Percentiles rank a stretch among this genome's conserved stretches.
phyloP scores from a whole-genome alignment of 1,140 invertebrate species.

The Paramacrobiotus metropolitanus region DNA sequence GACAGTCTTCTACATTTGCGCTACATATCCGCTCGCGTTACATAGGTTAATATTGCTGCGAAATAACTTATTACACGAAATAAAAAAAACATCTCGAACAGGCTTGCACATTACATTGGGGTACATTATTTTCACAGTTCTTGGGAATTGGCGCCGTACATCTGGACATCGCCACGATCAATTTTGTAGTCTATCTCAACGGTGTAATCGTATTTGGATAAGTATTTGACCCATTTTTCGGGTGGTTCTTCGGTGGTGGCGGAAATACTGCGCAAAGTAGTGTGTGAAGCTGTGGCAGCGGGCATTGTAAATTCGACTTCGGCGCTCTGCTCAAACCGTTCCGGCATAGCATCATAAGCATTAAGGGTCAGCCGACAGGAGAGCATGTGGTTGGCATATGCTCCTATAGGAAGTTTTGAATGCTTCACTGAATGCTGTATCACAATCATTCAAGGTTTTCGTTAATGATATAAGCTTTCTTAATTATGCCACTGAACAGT shows the following conservation, averaged over 20 bases:
- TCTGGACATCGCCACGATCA: not conserved
- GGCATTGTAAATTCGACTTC: slow-evolving; percentile 97
- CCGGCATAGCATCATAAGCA: slow-evolving; percentile 88
- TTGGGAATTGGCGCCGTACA: too few relatives aligned
- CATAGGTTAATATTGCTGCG: too few relatives aligned
- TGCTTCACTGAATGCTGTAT: slow-evolving; percentile 2
- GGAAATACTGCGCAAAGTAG: slow-evolving; percentile 78
- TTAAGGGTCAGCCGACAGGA: slow-evolving; percentile 75
- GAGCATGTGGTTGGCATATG: slow-evolving; percentile 83
- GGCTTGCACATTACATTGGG: too few relatives aligned
- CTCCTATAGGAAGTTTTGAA: slow-evolving; percentile 36
- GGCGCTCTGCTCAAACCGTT: slow-evolving; percentile 58
- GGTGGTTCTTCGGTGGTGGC: slow-evolving; percentile 68
- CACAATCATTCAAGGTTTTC: not conserved
- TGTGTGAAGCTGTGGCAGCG: slow-evolving; percentile 83
- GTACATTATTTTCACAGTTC: too few relatives aligned
- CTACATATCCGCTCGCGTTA: too few relatives aligned
- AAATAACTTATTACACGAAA: too few relatives aligned
- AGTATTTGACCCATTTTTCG: slow-evolving; percentile 90
- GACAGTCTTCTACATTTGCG: too few relatives aligned
- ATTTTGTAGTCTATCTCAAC: slow-evolving; percentile 19
- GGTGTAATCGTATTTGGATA: slow-evolving; percentile 84
- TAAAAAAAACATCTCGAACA: too few relatives aligned
- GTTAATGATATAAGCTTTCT: too few relatives aligned
- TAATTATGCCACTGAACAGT: too few relatives aligned